Evolutionary conservation across 2,113 vertebrate genomes (phyloP).

Genomic region (Heloderma charlesbogerti): DNA sequence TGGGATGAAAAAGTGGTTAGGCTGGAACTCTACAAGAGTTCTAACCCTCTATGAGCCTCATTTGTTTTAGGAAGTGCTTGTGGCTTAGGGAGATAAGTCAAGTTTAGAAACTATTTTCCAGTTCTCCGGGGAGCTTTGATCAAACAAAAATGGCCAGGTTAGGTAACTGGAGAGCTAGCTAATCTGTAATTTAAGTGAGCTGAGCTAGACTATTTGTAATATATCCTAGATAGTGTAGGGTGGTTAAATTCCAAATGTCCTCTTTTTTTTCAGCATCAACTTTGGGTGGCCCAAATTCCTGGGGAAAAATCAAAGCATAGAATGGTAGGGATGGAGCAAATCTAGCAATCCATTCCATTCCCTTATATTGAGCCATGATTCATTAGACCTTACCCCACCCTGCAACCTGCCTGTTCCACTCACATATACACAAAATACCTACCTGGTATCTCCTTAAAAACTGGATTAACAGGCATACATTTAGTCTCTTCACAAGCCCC

Average conservation of each 20-base stretch:
- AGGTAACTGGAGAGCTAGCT: constrained; percentile 52
- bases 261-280: neutral
- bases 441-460: neutral
- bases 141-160: constrained; percentile 42
- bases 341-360: neutral
- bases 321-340: neutral
- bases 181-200: constrained; percentile 26
- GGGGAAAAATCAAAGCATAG: neutral
- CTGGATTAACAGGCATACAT: neutral
- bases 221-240: neutral
- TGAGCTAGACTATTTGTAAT: constrained; percentile 25
- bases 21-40: constrained; percentile 41
- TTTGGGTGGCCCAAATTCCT: neutral
- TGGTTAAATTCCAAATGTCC: neutral
- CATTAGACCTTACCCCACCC: neutral
- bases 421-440: neutral
- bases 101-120: constrained; percentile 44
- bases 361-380: neutral
- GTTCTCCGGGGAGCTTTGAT: constrained; percentile 10
- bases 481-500: neutral
- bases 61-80: constrained; percentile 35
- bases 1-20: constrained; percentile 52
- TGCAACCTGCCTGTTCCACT: neutral
- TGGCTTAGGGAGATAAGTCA: constrained; percentile 14
- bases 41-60: constrained; percentile 47